Evolutionary conservation across 2,888 invertebrate species (phyloP), one percentile per base, ranked within the genome.

Genomic region (Cerastis rubricosa): DNA sequence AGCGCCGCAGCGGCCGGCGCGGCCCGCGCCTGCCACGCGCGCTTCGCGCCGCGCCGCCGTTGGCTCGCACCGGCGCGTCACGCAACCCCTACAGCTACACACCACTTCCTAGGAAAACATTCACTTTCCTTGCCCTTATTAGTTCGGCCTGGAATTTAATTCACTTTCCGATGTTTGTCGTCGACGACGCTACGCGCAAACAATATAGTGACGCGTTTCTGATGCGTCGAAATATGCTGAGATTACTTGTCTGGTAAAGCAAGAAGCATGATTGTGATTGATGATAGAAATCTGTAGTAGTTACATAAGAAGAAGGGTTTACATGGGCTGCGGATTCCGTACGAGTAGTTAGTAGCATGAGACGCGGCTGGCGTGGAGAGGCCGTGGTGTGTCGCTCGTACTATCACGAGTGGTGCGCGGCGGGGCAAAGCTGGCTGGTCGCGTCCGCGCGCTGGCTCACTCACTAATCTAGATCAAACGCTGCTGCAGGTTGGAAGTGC

Each of bases 1-100:
- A 93, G 94, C 94, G 92, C 95, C 94, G 95, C 95, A 95, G 92
- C 94, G 92, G 78, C 80, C 85, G 82, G 89, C 88, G 87, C 87
- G 85, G 88, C 89, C 88, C 89, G 90, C 92, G 85, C 90, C 86
- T 87, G 87, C 88, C 89, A 82, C 89, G 87, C 87, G 89, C 88
- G 78, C 88, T 83, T 83, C 88, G 81, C 89, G 88, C 85, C 84
- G 77, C 88, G 76, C 76, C 84, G 82, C 85, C 78, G 81, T 89
- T 81, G 87, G 87, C 86, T 88, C 88, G 78, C 88, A 83, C 82
- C 80, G 66, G 76, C 84, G 82, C 81, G 91, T 92, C 83, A 92
- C 92, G 91, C 92, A 88, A 89, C 89, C 90, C 89, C 85, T 35
- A 35, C 35, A 35, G 35, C 84, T 81, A 84, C 78, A 85, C 85